Evolutionary conservation across 1,140 invertebrate species (phyloP).

Genomic region (Planococcus citri): DNA sequence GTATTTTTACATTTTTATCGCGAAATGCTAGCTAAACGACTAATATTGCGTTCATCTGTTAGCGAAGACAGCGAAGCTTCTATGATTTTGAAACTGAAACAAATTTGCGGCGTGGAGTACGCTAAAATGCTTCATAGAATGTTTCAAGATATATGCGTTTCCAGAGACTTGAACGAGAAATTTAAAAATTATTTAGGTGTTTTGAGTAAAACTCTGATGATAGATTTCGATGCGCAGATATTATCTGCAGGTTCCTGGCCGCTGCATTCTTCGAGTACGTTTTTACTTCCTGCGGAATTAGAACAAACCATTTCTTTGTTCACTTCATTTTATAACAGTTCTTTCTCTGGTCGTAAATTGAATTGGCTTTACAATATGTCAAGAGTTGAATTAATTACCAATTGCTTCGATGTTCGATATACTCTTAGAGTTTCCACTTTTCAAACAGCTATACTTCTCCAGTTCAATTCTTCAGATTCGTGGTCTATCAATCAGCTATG

Average conservation of each 20-base stretch:
- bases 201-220: constrained; percentile 56
- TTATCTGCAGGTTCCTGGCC: constrained; percentile 96
- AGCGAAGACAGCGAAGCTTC: constrained; percentile 98
- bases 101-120: constrained; percentile 98
- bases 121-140: constrained; percentile 97
- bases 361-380: constrained; percentile 98
- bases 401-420: constrained; percentile 85
- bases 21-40: constrained; percentile 94
- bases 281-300: constrained; percentile 84
- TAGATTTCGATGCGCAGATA: constrained; percentile 92
- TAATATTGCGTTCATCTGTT: constrained; percentile 94
- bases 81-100: constrained; percentile 99
- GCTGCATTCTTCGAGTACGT: constrained; percentile 84
- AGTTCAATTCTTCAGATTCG: constrained; percentile 77
- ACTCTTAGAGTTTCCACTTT: constrained; percentile 90
- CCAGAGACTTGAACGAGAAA: constrained; percentile 92
- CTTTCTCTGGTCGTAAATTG: constrained; percentile 92
- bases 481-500: constrained; percentile 77
- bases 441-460: constrained; percentile 94
- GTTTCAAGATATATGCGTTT: constrained; percentile 97
- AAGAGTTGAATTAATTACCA: constrained; percentile 91
- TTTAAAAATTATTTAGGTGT: constrained; percentile 60
- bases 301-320: constrained; percentile 89
- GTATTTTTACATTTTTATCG: constrained; percentile 99
- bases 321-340: constrained; percentile 86